These are phyloP conservation scores for Venturia canescens DNA, from an alignment of 1,140 invertebrate genomes.

Conservation along the genomic window DNA sequence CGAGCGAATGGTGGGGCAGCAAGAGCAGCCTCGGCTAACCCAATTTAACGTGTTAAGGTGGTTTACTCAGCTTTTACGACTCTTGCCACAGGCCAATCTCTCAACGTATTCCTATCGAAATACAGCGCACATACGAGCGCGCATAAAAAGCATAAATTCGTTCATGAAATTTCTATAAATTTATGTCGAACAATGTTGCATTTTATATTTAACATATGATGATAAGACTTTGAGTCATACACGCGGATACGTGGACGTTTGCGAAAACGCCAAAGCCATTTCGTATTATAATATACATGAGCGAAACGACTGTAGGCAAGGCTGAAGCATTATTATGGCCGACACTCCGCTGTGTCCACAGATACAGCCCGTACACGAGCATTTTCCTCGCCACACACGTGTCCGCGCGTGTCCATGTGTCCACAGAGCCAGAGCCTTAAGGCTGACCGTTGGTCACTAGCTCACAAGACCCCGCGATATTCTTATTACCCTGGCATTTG, in stretches of 20 bases:
- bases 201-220: not conserved
- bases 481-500: slow-evolving; percentile 67
- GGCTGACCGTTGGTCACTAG: slow-evolving; percentile 14
- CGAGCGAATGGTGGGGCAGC: no score
- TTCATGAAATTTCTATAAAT: no score
- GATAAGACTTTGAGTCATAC: not conserved
- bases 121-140: no score
- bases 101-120: no score
- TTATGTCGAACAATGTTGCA: not conserved
- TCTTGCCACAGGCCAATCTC: no score
- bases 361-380: not conserved
- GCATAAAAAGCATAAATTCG: no score
- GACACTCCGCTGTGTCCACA: slow-evolving; percentile 36
- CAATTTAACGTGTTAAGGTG: no score
- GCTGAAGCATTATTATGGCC: slow-evolving; percentile 27
- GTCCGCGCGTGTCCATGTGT: slow-evolving; percentile 4
- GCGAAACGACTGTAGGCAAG: slow-evolving; percentile 14
- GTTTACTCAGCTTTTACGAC: no score
- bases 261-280: not conserved
- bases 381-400: not conserved
- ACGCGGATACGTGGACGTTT: slow-evolving; percentile 58
- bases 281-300: slow-evolving; percentile 41
- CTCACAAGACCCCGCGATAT: slow-evolving; percentile 35
- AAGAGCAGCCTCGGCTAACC: no score
- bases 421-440: not conserved